phyloP scores from a whole-genome alignment of 1,140 invertebrate genomes.

The Schlechtendalia chinensis region DNA sequence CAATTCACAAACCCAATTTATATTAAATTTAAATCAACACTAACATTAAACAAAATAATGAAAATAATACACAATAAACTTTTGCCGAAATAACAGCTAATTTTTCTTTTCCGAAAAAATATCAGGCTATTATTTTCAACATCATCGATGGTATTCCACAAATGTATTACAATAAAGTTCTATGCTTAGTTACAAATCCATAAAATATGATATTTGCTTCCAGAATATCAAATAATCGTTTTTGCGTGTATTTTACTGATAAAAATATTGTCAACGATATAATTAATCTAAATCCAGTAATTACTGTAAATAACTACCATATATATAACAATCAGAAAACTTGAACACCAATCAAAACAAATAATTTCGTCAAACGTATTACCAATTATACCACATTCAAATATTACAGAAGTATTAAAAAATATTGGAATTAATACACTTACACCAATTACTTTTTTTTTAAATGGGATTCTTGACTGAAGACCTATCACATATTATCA shows the following conservation, averaged over 20 bases:
- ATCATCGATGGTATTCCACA: background rate
- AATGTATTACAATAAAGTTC: background rate
- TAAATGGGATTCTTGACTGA: background rate
- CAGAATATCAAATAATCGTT: background rate
- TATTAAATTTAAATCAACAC: no score
- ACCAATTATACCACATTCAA: background rate
- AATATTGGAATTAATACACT: background rate
- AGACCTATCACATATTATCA: background rate
- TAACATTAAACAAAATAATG: no score
- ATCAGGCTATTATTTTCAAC: background rate
- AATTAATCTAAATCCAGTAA: background rate
- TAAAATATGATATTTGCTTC: background rate
- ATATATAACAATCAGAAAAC: background rate
- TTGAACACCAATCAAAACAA: background rate
- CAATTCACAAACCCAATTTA: no score
- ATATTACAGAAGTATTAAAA: background rate
- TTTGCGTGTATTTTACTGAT: background rate
- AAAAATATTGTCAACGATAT: background rate
- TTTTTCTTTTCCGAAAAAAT: background rate
- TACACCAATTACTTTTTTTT: background rate
- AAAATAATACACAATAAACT: background rate
- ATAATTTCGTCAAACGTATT: background rate
- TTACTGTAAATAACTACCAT: background rate
- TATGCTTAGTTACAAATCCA: background rate
- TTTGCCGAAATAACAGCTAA: background rate